Evolutionary conservation across 2,888 invertebrate species (phyloP), one percentile per base, ranked within the genome.

Genomic region (Tholera decimalis): DNA sequence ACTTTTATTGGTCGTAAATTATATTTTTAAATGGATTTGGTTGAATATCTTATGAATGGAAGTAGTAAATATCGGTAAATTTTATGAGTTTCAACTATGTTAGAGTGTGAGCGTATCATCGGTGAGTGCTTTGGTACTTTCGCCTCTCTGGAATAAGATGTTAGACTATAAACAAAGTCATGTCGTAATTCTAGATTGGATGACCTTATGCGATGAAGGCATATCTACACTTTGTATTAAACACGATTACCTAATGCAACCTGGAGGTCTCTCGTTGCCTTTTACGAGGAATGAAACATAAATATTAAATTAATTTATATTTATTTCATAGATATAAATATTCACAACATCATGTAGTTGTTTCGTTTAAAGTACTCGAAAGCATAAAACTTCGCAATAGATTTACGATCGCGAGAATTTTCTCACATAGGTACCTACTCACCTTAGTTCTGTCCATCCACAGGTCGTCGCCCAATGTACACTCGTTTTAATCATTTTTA

Each of bases 1-100:
- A 91, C 89, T 77, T 90, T 90, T 87, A 91, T 86, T 84, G 87
- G 79, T 83, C 84, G 73, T 93, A 90, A 91, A 89, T 92, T 87
- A 84, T 30, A 85, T 88, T 88, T 90, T 87, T 88, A 85, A 85
- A 83, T 84, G 70, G 66, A 63, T 73, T 75, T 56, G 46, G 71
- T 77, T 78, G 67, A 78, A 71, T 76, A 74, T 75, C 63, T 46
- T 57, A 65, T 73, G 62, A 73, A 75, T 73, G 76, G 57, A 63
- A 53, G 66, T 64, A 76, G 69, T 86, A 80, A 86, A 82, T 85
- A 80, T 81, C 55, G 56, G 28, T 51, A 47, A 54, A 53, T 59
- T 78, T 73, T 74, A 79, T 73, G 51, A 24, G 11, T 46, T 82
- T 59, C 65, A 53, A 71, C 57, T 78, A 64, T 50, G 57, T 73